These are phyloP conservation scores for Phallusia fumigata DNA, from an alignment of 23 tunicate species.

Conservation along the genomic window DNA sequence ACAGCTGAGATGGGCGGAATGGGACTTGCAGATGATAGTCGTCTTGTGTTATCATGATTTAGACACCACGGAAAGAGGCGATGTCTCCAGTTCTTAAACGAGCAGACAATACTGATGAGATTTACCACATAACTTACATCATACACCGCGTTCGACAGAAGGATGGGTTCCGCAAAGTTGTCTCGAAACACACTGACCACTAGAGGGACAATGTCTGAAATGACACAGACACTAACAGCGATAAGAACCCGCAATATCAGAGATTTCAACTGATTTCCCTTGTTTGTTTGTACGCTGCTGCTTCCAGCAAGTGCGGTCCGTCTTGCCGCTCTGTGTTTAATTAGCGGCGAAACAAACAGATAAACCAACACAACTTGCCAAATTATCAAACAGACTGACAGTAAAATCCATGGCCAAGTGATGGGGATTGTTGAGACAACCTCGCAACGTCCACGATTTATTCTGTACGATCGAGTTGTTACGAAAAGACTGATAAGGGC, in stretches of 20 bases:
- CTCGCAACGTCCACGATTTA: no score
- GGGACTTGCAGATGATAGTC: background rate
- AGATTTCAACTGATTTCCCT: background rate
- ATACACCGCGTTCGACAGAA: slow-evolving; percentile 8
- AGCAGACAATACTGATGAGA: slow-evolving; percentile 2
- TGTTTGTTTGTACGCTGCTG: background rate
- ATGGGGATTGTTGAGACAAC: background rate
- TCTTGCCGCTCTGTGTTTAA: background rate
- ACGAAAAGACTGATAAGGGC: background rate
- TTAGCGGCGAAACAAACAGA: slow-evolving; percentile 10
- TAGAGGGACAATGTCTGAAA: background rate
- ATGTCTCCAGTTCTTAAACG: slow-evolving; percentile 14
- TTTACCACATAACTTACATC: slow-evolving; percentile 14
- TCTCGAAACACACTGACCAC: background rate
- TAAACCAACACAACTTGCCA: slow-evolving; percentile 8
- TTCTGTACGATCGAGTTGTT: slow-evolving; percentile 3
- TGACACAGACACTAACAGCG: background rate
- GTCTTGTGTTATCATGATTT: background rate
- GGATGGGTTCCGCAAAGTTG: background rate
- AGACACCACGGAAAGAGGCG: slow-evolving; percentile 5
- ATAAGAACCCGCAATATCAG: background rate
- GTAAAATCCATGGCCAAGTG: background rate
- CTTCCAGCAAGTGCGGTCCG: background rate
- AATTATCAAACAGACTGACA: background rate
- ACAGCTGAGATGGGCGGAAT: background rate